Percentiles rank a stretch among this genome's conserved stretches.
phyloP scores from a whole-genome alignment of 2,113 vertebrate genomes.

The Nannospalax galili region DNA sequence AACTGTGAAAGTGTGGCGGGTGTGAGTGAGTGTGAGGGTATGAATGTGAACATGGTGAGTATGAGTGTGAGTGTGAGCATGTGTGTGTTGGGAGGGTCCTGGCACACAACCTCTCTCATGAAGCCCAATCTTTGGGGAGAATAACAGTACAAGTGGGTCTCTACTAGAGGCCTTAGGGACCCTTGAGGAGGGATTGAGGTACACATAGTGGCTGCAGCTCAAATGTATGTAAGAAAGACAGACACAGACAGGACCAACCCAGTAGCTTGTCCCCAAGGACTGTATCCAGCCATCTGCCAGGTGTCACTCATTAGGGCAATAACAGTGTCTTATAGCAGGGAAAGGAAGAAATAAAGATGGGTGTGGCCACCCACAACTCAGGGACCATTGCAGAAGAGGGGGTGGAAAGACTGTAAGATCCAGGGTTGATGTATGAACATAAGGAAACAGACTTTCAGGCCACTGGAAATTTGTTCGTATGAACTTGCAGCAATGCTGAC shows the following conservation, averaged over 20 bases:
- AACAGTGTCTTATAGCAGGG: accelerated
- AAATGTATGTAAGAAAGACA: background rate
- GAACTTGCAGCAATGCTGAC: too few species aligned
- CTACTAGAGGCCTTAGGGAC: background rate
- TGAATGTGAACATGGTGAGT: background rate
- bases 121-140: background rate
- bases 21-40: background rate
- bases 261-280: background rate
- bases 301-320: too few species aligned
- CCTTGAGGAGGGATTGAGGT: background rate
- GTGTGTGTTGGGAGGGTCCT: background rate
- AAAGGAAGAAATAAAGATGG: too few species aligned
- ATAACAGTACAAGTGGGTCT: background rate
- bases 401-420: too few species aligned
- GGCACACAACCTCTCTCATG: background rate
- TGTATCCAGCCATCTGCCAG: background rate
- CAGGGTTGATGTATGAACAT: too few species aligned
- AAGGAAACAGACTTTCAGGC: too few species aligned
- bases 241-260: background rate
- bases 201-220: background rate
- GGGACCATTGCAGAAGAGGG: too few species aligned
- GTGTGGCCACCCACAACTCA: too few species aligned
- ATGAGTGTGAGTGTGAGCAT: background rate
- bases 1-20: too few species aligned
- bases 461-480: too few species aligned